Evolutionary conservation across 2,888 invertebrate genomes (phyloP).

Genomic region (Drosophila neotestacea): DNA sequence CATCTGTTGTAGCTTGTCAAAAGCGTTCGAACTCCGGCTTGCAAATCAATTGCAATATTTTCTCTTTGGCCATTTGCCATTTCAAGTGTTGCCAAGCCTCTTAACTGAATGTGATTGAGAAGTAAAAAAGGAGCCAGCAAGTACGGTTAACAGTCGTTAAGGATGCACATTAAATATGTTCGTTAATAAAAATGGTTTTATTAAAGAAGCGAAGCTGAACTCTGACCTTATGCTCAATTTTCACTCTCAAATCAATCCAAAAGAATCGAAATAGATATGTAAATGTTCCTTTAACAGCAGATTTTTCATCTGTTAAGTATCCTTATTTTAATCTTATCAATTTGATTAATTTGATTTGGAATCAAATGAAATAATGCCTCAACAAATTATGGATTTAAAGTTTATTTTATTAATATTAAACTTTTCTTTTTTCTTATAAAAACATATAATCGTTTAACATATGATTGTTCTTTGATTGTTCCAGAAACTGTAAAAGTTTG

Average conservation of each 20-base stretch:
- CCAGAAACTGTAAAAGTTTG: background rate
- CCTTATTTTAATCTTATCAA: no score
- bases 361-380: no score
- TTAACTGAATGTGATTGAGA: background rate
- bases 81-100: background rate
- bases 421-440: no score
- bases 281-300: no score
- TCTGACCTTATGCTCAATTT: background rate
- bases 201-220: background rate
- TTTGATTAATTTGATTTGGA: no score
- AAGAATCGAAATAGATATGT: no score
- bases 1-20: constrained; percentile 25
- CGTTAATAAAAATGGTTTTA: background rate
- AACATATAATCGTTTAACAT: no score
- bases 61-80: constrained; percentile 1
- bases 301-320: no score
- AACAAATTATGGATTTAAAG: no score
- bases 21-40: constrained; percentile 3
- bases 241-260: no score
- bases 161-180: background rate
- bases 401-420: no score
- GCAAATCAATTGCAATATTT: constrained; percentile 10
- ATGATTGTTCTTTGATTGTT: background rate
- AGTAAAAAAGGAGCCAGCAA: background rate
- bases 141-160: background rate